Conservation (phyloP, 2,888 invertebrate genomes). For the Cosmia pyralina region DNA sequence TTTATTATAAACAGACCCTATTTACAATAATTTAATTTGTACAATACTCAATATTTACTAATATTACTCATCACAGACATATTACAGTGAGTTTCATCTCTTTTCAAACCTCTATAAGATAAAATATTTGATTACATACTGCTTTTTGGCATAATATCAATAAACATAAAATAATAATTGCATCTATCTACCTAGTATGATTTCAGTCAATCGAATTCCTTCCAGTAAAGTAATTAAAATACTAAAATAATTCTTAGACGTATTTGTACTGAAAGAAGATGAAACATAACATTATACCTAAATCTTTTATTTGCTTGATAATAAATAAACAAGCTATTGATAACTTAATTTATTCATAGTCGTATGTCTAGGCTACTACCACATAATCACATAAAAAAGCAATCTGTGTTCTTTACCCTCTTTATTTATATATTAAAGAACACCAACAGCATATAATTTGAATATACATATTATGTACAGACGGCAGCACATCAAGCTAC, state of each 20-base stretch:
- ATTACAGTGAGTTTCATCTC: constrained; percentile 13
- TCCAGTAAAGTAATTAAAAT: background rate
- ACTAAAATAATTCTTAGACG: background rate
- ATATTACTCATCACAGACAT: constrained; percentile 75
- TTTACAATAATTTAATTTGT: constrained; percentile 32
- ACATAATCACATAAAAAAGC: background rate
- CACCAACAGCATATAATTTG: too few species aligned
- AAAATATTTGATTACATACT: constrained; percentile 14
- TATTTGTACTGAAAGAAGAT: constrained; percentile 2
- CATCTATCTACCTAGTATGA: background rate
- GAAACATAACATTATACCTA: constrained; percentile 1
- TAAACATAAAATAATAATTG: constrained; percentile 5
- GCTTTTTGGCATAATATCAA: constrained; percentile 1
- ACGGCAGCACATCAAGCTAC: too few species aligned
- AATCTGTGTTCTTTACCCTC: background rate
- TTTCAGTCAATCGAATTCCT: constrained; percentile 22
- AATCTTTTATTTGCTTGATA: constrained; percentile 1
- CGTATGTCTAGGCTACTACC: background rate
- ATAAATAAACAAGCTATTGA: background rate
- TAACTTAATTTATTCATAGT: constrained; percentile 5
- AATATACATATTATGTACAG: too few species aligned
- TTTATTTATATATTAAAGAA: too few species aligned
- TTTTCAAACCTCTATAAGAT: background rate
- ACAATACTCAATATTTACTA: constrained; percentile 61
- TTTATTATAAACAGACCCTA: constrained; percentile 28